Conservation (phyloP, 2,797 vertebrate species). For the Schizothorax lantsangensis region DNA sequence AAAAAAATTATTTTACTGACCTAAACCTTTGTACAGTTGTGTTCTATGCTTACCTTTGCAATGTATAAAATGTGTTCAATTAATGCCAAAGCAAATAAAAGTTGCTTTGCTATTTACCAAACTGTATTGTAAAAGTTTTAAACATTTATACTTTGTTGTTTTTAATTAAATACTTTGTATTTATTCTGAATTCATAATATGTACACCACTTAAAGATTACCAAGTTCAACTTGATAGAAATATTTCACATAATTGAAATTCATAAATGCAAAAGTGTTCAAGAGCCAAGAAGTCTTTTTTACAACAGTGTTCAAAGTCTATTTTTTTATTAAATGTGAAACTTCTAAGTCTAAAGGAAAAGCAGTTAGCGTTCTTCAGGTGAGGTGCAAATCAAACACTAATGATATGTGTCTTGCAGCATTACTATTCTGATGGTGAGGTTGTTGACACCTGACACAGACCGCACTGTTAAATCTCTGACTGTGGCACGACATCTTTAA, state of each 20-base stretch:
- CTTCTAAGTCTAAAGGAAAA: slow-evolving; percentile 37
- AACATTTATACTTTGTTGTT: not conserved
- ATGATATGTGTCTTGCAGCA: slow-evolving; percentile 63
- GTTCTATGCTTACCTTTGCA: not conserved
- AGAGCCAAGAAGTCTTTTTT: not conserved
- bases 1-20: not conserved
- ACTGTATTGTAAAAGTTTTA: not conserved
- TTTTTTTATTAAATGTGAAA: slow-evolving; percentile 37
- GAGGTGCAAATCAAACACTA: slow-evolving; percentile 53
- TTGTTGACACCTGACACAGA: slow-evolving; percentile 65
- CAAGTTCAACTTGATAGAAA: not conserved
- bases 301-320: slow-evolving; percentile 20
- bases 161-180: not conserved
- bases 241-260: slow-evolving; percentile 23
- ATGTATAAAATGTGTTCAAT: not conserved
- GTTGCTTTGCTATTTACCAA: not conserved
- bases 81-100: not conserved
- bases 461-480: slow-evolving; percentile 62
- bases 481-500: slow-evolving; percentile 60
- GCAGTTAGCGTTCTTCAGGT: slow-evolving; percentile 48
- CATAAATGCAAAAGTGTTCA: slow-evolving; percentile 10
- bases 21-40: not conserved
- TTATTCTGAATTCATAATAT: not conserved
- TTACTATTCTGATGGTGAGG: slow-evolving; percentile 63
- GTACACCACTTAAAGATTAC: not conserved